A percentile compares a stretch with the other conserved stretches of the same genome.
These are phyloP conservation scores for Oscheius sp. DNA, from an alignment of 2,888 invertebrate genomes.

Conservation along the genomic window DNA sequence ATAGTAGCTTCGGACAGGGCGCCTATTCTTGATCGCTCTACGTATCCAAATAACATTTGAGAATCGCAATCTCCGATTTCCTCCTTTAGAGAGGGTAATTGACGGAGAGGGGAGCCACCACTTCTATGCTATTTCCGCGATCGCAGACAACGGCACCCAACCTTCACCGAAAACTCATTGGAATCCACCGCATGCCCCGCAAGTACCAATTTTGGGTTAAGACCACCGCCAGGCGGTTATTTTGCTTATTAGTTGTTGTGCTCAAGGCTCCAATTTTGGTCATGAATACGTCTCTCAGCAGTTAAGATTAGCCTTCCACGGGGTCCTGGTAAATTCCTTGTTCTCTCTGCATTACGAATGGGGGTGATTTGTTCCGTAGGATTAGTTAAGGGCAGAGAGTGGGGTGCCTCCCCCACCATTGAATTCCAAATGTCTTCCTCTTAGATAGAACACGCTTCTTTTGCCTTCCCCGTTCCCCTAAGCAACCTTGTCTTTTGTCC, in stretches of 20 bases:
- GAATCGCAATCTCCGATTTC: conserved; percentile 28
- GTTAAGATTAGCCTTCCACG: no score
- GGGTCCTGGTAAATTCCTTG: not conserved
- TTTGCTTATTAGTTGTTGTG: not conserved
- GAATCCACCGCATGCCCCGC: not conserved
- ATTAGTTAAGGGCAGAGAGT: conserved; percentile 22
- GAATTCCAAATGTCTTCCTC: not conserved
- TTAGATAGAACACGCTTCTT: no score
- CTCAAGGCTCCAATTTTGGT: no score
- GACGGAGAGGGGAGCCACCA: conserved; percentile 24
- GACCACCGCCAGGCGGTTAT: not conserved
- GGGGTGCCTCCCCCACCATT: conserved; percentile 6
- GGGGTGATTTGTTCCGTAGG: conserved; percentile 11
- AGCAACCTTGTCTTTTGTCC: not conserved
- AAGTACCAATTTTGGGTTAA: not conserved
- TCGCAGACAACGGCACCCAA: not conserved
- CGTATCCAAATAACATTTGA: no score
- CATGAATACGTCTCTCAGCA: no score
- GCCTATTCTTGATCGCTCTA: no score
- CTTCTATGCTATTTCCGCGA: conserved; percentile 28
- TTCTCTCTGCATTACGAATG: conserved; percentile 1
- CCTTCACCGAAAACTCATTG: not conserved
- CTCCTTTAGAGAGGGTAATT: conserved; percentile 12
- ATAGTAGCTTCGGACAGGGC: no score
- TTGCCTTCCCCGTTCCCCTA: not conserved